Percentiles rank a stretch among this genome's conserved stretches.
These are phyloP conservation scores for Drosophila limbata DNA, from an alignment of 2,888 invertebrate species.

Conservation along the genomic window DNA sequence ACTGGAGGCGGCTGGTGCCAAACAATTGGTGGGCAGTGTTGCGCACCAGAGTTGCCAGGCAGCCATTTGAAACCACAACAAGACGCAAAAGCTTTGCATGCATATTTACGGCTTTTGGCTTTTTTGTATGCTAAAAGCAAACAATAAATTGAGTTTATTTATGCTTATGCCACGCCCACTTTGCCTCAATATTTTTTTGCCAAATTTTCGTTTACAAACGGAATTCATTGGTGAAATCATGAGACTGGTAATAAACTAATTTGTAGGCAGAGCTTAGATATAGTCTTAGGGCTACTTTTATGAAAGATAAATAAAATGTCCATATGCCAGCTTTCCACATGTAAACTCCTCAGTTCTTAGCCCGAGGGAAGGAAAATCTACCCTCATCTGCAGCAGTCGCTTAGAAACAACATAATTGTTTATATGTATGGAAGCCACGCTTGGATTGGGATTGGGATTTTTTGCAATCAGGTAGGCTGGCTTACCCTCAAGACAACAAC, in stretches of 20 bases:
- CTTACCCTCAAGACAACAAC: conserved; percentile 53
- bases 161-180: conserved; percentile 43
- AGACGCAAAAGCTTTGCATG: conserved; percentile 47
- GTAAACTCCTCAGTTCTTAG: conserved; percentile 1
- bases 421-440: conserved; percentile 41
- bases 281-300: conserved; percentile 36
- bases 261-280: conserved; percentile 29
- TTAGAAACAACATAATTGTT: conserved; percentile 69
- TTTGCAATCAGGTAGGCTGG: conserved; percentile 64
- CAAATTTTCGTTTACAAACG: not conserved
- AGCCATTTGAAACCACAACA: conserved; percentile 23
- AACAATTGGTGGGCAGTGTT: conserved; percentile 48
- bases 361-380: conserved; percentile 49
- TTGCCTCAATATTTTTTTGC: conserved; percentile 4
- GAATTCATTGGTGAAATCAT: conserved; percentile 20
- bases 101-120: conserved; percentile 68
- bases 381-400: conserved; percentile 35
- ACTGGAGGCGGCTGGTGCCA: conserved; percentile 55
- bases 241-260: conserved; percentile 51
- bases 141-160: conserved; percentile 58
- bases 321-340: conserved; percentile 61
- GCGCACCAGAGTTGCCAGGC: conserved; percentile 24
- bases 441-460: conserved; percentile 33
- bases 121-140: conserved; percentile 51
- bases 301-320: conserved; percentile 50